These are phyloP conservation scores for Napeogenes inachia DNA, from an alignment of 2,888 invertebrate species.

Conservation along the genomic window DNA sequence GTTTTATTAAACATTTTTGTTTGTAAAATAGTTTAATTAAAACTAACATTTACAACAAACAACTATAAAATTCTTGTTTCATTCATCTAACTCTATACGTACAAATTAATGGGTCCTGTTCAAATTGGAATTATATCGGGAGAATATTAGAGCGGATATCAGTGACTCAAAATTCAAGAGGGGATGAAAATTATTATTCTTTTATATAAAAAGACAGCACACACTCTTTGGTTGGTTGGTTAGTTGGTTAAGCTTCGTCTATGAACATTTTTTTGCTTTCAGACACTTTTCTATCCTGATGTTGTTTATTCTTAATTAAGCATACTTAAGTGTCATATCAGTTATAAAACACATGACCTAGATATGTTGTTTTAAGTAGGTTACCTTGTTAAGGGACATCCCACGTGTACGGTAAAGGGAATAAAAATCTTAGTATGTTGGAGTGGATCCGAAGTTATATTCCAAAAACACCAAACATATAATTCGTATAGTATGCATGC, in stretches of 20 bases:
- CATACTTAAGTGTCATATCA: background rate
- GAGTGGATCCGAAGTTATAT: constrained; percentile 17
- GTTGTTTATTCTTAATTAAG: no score
- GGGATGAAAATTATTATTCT: background rate
- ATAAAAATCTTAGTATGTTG: background rate
- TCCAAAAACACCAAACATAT: constrained; percentile 25
- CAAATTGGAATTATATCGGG: constrained; percentile 16
- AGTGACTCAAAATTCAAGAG: constrained; percentile 7
- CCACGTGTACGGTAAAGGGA: no score
- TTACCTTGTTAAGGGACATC: no score
- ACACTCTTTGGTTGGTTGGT: background rate
- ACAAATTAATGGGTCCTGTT: constrained; percentile 54
- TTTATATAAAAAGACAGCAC: background rate
- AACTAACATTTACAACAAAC: constrained; percentile 77
- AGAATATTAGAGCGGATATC: constrained; percentile 17
- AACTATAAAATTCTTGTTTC: constrained; percentile 75
- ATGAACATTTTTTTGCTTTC: no score
- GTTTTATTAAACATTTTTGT: constrained; percentile 77
- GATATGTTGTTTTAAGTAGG: no score
- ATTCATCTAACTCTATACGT: constrained; percentile 62
- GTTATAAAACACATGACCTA: constrained; percentile 16
- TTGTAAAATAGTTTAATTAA: constrained; percentile 77
- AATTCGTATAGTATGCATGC: constrained; percentile 22
- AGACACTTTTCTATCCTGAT: no score
- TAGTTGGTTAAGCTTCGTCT: no score